These are phyloP conservation scores for Mimachlamys varia DNA, from an alignment of 2,888 invertebrate genomes.

Conservation along the genomic window DNA sequence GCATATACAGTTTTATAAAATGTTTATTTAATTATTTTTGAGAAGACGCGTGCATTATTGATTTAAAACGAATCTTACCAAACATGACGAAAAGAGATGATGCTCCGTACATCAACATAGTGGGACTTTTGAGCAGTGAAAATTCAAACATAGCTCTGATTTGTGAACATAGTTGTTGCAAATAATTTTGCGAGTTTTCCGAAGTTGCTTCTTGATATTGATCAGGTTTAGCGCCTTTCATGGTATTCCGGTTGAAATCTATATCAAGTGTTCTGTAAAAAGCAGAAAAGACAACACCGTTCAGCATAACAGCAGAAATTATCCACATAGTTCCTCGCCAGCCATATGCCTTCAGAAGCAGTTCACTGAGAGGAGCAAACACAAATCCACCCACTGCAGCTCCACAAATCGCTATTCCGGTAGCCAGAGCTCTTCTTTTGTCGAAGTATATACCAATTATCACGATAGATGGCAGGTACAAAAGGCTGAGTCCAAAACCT, in stretches of 20 bases:
- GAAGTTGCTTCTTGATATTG: too few species aligned
- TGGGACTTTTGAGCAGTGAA: neutral
- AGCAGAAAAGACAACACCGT: slow-evolving; percentile 89
- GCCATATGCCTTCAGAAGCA: slow-evolving; percentile 85
- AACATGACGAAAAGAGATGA: neutral
- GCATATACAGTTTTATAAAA: too few species aligned
- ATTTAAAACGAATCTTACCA: neutral
- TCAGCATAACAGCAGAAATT: slow-evolving; percentile 91
- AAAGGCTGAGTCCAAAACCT: slow-evolving; percentile 95
- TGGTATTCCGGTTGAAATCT: too few species aligned
- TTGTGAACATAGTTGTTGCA: neutral
- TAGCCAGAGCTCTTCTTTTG: slow-evolving; percentile 95
- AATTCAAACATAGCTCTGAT: neutral
- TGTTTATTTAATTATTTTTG: too few species aligned
- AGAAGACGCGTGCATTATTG: too few species aligned
- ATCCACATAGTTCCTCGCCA: slow-evolving; percentile 90
- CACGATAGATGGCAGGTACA: slow-evolving; percentile 96
- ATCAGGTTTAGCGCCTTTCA: too few species aligned
- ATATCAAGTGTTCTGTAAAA: slow-evolving; percentile 90
- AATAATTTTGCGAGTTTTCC: too few species aligned
- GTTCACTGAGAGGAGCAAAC: slow-evolving; percentile 90
- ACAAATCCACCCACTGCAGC: slow-evolving; percentile 94
- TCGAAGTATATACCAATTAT: slow-evolving; percentile 99
- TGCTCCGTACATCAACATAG: neutral
- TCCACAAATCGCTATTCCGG: slow-evolving; percentile 85